Base-by-base conservation (phyloP, 2,888 invertebrate species). In the Homarus gammarus region DNA sequence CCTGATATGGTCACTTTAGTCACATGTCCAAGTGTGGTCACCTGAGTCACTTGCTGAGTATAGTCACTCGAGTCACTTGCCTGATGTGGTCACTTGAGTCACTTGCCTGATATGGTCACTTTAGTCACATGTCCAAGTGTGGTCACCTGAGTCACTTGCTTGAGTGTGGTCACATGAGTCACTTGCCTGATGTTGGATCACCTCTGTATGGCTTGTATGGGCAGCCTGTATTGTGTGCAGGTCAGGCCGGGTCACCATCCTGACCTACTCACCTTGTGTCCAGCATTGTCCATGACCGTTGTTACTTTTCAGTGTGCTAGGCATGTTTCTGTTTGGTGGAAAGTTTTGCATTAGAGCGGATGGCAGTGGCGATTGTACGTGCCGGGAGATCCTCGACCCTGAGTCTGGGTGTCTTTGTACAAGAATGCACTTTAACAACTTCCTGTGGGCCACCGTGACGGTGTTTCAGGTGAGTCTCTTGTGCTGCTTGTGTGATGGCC, bases 281-380 rank as follows among this genome's bases (percentile, higher is more conserved):
- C 56, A 78, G 88, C 78, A 84, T 84, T 84, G 88, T 73, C 88
- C 88, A 77, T 78, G 88, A 84, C 78, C 84, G 84, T 89, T 89
- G 88, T 89, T 89, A 89, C 84, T 89, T 95, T 95, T 95, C 97
- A 99, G 99, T 96, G 98, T 98, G 95, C 97, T 99, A 96, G 99
- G 99, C 95, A 99, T 98, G 98, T 98, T 98, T 96, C 97, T 99
- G 95, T 99, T 99, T 96, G 98, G 98, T 95, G 98, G 98, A 97
- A 98, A 98, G 97, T 98, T 99, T 97, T 98, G 98, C 97, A 98
- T 97, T 96, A 97, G 96, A 96, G 96, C 96, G 95, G 97, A 98
- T 95, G 97, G 97, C 92, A 93, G 94, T 79, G 93, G 93, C 49
- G 93, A 93, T 91, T 99, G 99, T 95, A 97, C 97, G 95, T 99